Evolutionary conservation across 2,888 invertebrate genomes (phyloP).

Genomic region (Drosophila fungiperda): DNA sequence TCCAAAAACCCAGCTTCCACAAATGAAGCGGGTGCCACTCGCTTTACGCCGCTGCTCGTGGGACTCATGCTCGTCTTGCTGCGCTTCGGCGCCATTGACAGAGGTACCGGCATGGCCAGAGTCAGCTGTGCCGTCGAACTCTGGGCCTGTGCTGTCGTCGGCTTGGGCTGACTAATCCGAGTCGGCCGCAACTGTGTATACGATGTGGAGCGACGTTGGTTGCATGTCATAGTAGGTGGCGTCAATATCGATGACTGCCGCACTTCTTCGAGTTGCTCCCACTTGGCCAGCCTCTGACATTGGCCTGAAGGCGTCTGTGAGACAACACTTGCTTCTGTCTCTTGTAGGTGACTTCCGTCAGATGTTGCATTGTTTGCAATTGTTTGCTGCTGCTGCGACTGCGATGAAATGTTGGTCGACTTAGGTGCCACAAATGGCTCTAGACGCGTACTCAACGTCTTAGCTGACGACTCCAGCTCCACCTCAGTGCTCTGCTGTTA

Average conservation of each 20-base stretch:
- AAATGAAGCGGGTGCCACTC: constrained; percentile 89
- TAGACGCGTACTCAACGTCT: neutral
- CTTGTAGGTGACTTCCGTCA: neutral
- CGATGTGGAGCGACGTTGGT: constrained; percentile 82
- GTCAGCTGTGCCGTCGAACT: constrained; percentile 68
- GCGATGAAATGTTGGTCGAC: neutral
- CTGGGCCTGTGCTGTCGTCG: constrained; percentile 65
- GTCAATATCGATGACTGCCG: constrained; percentile 19
- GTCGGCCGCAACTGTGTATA: constrained; percentile 76
- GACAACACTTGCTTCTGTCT: neutral
- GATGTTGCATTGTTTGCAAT: neutral
- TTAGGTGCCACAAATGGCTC: no score
- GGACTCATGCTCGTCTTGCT: constrained; percentile 82
- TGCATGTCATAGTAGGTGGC: constrained; percentile 64
- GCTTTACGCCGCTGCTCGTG: constrained; percentile 86
- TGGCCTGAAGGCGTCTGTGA: neutral
- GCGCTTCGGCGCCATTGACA: constrained; percentile 75
- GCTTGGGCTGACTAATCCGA: constrained; percentile 67
- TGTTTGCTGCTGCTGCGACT: neutral
- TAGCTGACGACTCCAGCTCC: neutral
- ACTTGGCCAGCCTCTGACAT: neutral
- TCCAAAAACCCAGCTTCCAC: constrained; percentile 96
- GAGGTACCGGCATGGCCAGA: constrained; percentile 64
- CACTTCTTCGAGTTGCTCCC: neutral
- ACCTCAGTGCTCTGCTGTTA: neutral